Conservation (phyloP, 2,797 vertebrate genomes). For the Pseudomugil tenellus region DNA sequence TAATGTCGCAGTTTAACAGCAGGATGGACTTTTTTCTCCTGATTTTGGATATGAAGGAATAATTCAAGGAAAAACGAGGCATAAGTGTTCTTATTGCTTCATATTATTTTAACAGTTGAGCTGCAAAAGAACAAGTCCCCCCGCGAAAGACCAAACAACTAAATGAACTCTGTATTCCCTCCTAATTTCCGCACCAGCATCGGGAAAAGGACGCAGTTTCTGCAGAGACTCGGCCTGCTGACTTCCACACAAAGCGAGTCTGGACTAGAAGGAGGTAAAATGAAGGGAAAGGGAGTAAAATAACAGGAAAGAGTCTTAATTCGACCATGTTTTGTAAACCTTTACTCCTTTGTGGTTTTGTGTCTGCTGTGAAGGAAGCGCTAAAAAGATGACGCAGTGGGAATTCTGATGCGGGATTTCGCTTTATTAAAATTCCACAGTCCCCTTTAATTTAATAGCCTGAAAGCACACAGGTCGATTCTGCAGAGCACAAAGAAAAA, state of each 20-base stretch:
- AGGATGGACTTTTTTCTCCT: no score
- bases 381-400: not conserved
- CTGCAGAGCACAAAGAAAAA: no score
- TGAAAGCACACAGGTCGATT: not conserved
- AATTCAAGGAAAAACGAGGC: not conserved
- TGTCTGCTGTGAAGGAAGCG: not conserved
- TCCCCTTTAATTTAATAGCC: not conserved
- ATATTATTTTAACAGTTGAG: no score
- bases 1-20: no score
- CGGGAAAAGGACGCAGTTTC: not conserved
- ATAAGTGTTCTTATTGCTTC: not conserved
- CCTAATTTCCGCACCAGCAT: not conserved
- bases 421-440: not conserved
- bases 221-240: not conserved
- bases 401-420: not conserved
- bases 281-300: not conserved
- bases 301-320: not conserved
- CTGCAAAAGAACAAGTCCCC: no score
- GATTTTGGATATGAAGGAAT: not conserved
- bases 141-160: no score
- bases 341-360: not conserved
- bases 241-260: not conserved
- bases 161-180: not conserved
- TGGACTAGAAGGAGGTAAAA: not conserved
- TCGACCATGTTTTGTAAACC: not conserved